A percentile compares a stretch with the other conserved stretches of the same genome.
phyloP scores from a whole-genome alignment of 2,888 invertebrate species.

The Hemithea aestivaria region DNA sequence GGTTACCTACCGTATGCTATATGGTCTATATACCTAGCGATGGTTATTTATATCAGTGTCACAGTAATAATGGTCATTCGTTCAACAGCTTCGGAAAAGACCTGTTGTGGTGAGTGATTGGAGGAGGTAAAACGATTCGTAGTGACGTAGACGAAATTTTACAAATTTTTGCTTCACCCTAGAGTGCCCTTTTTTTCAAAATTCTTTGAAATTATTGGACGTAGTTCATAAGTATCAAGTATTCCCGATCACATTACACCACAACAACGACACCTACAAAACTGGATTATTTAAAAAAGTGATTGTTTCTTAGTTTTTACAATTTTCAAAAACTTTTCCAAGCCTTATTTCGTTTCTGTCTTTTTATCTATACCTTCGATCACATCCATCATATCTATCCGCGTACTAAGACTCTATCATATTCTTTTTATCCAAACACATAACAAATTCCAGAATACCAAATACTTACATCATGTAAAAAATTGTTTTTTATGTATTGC shows the following conservation, averaged over 20 bases:
- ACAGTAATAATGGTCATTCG: slow-evolving; percentile 55
- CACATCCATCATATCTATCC: slow-evolving; percentile 3
- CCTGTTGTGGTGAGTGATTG: slow-evolving; percentile 74
- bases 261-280: slow-evolving; percentile 34
- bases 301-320: too few relatives aligned
- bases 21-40: background rate
- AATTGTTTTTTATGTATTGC: too few relatives aligned
- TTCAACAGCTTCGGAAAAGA: slow-evolving; percentile 78
- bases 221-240: slow-evolving; percentile 29
- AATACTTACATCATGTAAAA: too few relatives aligned
- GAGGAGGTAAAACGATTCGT: slow-evolving; percentile 62
- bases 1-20: too few relatives aligned
- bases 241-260: slow-evolving; percentile 41
- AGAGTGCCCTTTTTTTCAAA: slow-evolving; percentile 47
- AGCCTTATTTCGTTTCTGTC: background rate
- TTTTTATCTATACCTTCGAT: background rate
- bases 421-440: too few relatives aligned
- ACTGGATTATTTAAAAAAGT: slow-evolving; percentile 8
- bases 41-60: slow-evolving; percentile 14
- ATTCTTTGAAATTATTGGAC: slow-evolving; percentile 35
- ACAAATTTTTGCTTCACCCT: slow-evolving; percentile 56
- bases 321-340: background rate
- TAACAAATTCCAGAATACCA: too few relatives aligned
- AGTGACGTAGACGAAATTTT: slow-evolving; percentile 62
- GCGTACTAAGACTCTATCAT: background rate